Base-by-base conservation (phyloP, 1,140 invertebrate genomes). In the Goniozus legneri region DNA sequence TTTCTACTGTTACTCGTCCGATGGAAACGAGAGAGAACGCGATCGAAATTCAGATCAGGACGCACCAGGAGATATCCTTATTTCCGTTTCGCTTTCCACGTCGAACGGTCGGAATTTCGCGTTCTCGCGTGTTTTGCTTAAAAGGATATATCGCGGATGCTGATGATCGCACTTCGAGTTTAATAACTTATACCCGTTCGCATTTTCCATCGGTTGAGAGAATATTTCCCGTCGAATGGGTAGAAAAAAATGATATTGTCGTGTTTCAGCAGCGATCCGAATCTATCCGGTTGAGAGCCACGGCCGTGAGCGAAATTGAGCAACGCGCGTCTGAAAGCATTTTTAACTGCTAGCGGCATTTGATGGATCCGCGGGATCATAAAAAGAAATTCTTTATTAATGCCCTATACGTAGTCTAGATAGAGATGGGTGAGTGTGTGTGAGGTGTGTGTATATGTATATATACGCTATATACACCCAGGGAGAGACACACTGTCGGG, bases 101-200 rank as follows among this genome's bases (percentile, higher is more conserved):
- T 58, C 65, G 62, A 64, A 68, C 61, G 69, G 61, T 64, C n/a
- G n/a, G n/a, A n/a, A n/a, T n/a, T 64, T 67, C 65, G 55, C 61
- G 59, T 65, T 57, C 58, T 54, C 50, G 56, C 60, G 54, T 63
- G 63, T 71, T n/a, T 71, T 69, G 61, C 65, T 64, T 63, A 69
- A 67, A n/a, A n/a, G 58, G 54, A 58, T 52, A 59, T 55, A 52
- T n/a, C n/a, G n/a, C n/a, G n/a, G n/a, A n/a, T n/a, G n/a, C n/a
- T n/a, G n/a, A n/a, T n/a, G n/a, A n/a, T n/a, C n/a, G n/a, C n/a
- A n/a, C n/a, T n/a, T 53, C 58, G 47, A 63, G 65, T 58, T 70
- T 64, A 69, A 71, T 70, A 73, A 70, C 64, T 70, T 69, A 62
- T 61, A 62, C 62, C 67, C 65, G 67, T 52, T 50, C 64, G 52